phyloP scores from a whole-genome alignment of 2,113 vertebrate genomes.

The Anser cygnoides region DNA sequence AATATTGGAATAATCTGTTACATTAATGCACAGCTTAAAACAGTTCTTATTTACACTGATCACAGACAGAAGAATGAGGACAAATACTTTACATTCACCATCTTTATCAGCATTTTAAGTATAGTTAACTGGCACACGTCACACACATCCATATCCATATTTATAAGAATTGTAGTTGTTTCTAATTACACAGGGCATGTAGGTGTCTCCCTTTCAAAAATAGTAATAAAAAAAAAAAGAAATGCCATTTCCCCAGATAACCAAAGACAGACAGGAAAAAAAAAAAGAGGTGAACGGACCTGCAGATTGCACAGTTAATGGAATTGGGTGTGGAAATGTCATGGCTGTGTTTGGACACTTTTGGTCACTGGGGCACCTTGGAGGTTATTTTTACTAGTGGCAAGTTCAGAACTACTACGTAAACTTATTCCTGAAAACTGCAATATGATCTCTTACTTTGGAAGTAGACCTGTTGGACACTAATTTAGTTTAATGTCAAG shows the following conservation, averaged over 20 bases:
- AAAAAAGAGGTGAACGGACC: neutral
- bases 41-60: constrained; percentile 67
- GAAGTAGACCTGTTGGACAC: neutral
- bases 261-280: neutral
- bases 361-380: neutral
- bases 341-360: neutral
- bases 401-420: neutral
- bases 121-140: constrained; percentile 17
- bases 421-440: neutral
- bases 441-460: neutral
- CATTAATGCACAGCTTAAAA: constrained; percentile 57
- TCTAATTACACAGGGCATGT: neutral
- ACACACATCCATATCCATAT: constrained; percentile 29
- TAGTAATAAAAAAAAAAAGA: neutral
- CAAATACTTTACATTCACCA: constrained; percentile 57
- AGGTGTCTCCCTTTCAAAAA: neutral
- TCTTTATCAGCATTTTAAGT: constrained; percentile 39
- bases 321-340: neutral
- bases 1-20: constrained; percentile 50
- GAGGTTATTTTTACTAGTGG: neutral
- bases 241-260: constrained; percentile 35
- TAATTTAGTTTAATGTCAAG: neutral
- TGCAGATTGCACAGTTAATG: neutral
- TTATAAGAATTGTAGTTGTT: constrained; percentile 40
- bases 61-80: constrained; percentile 56